Evolutionary conservation across 2,797 vertebrate species (phyloP), one percentile per base, ranked within the genome.

Genomic region (Cuculus canorus): DNA sequence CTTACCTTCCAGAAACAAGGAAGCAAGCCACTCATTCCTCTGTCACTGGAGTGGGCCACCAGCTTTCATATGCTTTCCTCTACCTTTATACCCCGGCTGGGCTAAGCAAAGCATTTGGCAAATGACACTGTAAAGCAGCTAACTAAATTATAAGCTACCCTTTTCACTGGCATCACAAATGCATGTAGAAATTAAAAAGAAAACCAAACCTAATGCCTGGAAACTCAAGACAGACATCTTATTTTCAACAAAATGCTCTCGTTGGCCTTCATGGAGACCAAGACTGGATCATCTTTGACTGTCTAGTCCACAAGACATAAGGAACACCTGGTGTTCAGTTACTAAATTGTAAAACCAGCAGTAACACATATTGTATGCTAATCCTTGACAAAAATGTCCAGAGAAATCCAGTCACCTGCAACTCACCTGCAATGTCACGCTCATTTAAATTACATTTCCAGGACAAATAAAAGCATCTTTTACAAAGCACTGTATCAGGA

Each of bases 381-480:
- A 57, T 8, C 10, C 17, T 8, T 37, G 39, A 35, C 17, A 48
- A 71, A 88, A 86, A 41, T 5, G 22, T 8, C 24, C 41, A 35
- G 65, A 87, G 71, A 89, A 92, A 92, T 14, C 13, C 39, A 77
- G 66, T 33, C 63, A 72, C 9, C 28, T 30, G 45, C 45, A 73
- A 63, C 10, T 73, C 52, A 75, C 10, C 15, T 33, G 27, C 0
- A 0, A 61, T 7, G 28, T 30, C 35, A 59, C 13, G 32, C 11
- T 73, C 41, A 77, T 48, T 72, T 70, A 78, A 52, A 52, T 57
- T 13, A 41, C 13, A 52, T 50, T 84, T 77, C n/a, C 30, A 69
- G 18, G 17, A 64, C n/a, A 93, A 95, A 79, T 17, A 61, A 92
- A 81, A 70, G 18, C 25, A 75, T 33, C 22, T 89, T 77, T 27